A percentile compares a stretch with the other conserved stretches of the same genome.
phyloP scores from a whole-genome alignment of 2,888 invertebrate genomes.

The Chrysolina americana region DNA sequence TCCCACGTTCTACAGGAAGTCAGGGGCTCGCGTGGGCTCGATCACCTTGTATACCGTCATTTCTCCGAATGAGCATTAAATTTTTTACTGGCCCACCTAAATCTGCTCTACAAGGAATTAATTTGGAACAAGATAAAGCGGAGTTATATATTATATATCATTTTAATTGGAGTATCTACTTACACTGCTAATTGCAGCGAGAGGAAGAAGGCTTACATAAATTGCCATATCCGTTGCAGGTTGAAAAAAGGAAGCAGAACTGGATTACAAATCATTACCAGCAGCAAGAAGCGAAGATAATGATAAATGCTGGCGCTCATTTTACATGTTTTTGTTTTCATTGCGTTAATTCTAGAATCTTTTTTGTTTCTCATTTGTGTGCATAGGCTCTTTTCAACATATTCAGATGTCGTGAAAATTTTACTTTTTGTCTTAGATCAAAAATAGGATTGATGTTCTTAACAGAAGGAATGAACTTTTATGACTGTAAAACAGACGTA shows the following conservation, averaged over 20 bases:
- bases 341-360: neutral
- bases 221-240: constrained; percentile 21
- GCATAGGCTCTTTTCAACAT: no score
- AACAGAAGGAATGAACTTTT: no score
- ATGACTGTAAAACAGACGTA: no score
- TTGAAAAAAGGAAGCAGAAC: neutral
- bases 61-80: constrained; percentile 10
- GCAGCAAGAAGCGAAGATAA: neutral
- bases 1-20: constrained; percentile 4
- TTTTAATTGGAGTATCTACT: neutral
- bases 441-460: no score
- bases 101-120: constrained; percentile 7
- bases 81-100: neutral
- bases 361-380: no score
- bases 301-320: neutral
- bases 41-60: neutral
- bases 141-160: neutral
- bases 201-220: constrained; percentile 17
- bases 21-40: neutral
- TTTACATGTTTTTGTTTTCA: neutral
- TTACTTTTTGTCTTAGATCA: no score
- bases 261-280: neutral
- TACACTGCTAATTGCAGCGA: neutral
- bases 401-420: no score
- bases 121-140: neutral